Base-by-base conservation (phyloP, 2,797 vertebrate species). In the Melanotaenia pygmaea region DNA sequence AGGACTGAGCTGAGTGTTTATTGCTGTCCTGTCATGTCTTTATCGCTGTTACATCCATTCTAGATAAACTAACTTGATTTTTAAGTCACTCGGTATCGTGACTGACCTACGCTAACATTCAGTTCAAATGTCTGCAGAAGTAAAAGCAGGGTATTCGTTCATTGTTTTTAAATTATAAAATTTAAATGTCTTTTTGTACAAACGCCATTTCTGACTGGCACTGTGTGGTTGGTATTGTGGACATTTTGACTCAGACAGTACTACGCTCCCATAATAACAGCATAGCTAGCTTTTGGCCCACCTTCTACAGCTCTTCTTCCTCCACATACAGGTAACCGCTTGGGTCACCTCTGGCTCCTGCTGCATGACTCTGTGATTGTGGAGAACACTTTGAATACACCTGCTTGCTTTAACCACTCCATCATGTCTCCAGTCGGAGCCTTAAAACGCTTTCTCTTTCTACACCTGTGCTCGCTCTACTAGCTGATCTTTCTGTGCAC, bases 151-250 rank as follows among this genome's bases (percentile, higher is more conserved):
- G 26, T 45, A n/a, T 32, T 45, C 0, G 1, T 32, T 30, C 10
- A 47, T 59, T 61, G 22, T n/a, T 77, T 77, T 81, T 45, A 56
- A 40, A 51, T 10, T 43, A 70, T 70, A 51, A 65, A 28, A 69
- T 30, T 3, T 5, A 74, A 59, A 38, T 59, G 5, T n/a, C 4
- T n/a, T 50, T 56, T 51, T 54, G 1, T 59, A 14, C 68, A 28
- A 59, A 12, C 67, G 67, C 45, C 14, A 60, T 86, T 91, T 94
- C 91, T 85, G 92, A 94, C 18, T 24, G 84, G 90, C 89, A 92
- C 81, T 73, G 47, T 20, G 61, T 59, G 83, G 76, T 82, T 91
- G 80, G 79, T 60, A 22, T 72, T 64, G 24, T 68, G 62, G 11
- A 40, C 38, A n/a, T 45, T 65, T 38, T 65, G 76, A 82, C 63